Base-by-base conservation (phyloP, 2,888 invertebrate genomes). In the Phytoseiulus persimilis region DNA sequence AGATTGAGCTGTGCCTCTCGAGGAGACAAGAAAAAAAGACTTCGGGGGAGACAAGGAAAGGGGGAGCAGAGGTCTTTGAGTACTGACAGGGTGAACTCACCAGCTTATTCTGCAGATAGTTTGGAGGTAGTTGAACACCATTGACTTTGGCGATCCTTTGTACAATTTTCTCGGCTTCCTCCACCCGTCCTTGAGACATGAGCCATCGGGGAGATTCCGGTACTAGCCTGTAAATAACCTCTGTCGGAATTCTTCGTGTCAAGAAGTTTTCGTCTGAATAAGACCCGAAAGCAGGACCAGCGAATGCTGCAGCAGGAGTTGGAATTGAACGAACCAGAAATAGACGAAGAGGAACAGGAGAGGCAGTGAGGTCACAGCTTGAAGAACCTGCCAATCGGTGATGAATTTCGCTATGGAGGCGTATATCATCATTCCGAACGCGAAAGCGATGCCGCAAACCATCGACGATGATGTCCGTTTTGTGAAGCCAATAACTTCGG, bases 361-460 rank as follows among this genome's bases (percentile, higher is more conserved):
- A 31, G 87, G 87, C 1, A 32, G 28, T 28, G 39, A 87, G 6
- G 87, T 39, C 32, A 32, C 33, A 5, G 87, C 33, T 87, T 87
- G 87, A 0, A 87, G 32, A 14, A 87, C 11, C 31, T 45, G 32
- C 87, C 87, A 87, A 33, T 87, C 9, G 33, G 32, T 33, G 18
- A 83, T 11, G 33, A 31, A 23, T 1, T 33, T 23, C 6, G 83
- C 32, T 31, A 32, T 45, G 9, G 28, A 31, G n/a, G 87, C 87
- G 45, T 39, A 87, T 14, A 87, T 28, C 87, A 87, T 33, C 87
- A 87, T 87, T 32, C 87, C 87, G 5, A 87, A 31, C 6, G 87
- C 28, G 11, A 87, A 32, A 23, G 39, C 11, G 23, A 87, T 32
- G 3, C 9, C 87, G 23, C 28, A n/a, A 23, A 32, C n/a, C 33